These are phyloP conservation scores for Periophthalmus modestus DNA, from an alignment of 2,113 vertebrate species.

Conservation along the genomic window DNA sequence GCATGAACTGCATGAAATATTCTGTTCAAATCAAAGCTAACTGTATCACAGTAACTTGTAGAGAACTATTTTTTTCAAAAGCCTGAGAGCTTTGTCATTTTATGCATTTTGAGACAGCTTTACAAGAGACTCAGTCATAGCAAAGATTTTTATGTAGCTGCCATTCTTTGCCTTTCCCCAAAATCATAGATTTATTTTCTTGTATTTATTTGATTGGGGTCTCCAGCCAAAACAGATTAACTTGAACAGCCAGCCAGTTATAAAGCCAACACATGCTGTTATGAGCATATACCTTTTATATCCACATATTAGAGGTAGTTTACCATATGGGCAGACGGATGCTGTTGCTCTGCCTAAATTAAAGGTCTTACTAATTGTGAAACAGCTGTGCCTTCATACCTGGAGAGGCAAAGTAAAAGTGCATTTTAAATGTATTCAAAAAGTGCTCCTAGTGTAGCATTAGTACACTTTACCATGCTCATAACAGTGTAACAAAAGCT, in stretches of 20 bases:
- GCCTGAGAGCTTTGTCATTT: constrained; percentile 85
- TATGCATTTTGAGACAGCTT: constrained; percentile 88
- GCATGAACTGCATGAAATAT: constrained; percentile 96
- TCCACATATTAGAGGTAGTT: constrained; percentile 55
- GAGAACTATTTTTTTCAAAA: constrained; percentile 81
- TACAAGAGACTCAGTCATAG: constrained; percentile 79
- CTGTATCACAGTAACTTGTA: constrained; percentile 81
- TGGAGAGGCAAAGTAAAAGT: constrained; percentile 54
- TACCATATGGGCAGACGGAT: constrained; percentile 46
- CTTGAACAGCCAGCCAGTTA: constrained; percentile 60
- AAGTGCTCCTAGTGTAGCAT: constrained; percentile 64
- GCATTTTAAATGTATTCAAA: constrained; percentile 40
- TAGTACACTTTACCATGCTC: constrained; percentile 57
- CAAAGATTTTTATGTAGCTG: constrained; percentile 74
- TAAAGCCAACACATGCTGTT: constrained; percentile 63
- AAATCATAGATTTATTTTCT: constrained; percentile 66
- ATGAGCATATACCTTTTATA: constrained; percentile 67
- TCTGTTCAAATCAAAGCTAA: constrained; percentile 77
- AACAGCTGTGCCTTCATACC: constrained; percentile 62
- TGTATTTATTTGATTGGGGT: constrained; percentile 55
- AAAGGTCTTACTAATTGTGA: constrained; percentile 42
- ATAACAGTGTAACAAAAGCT: constrained; percentile 63
- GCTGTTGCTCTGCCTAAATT: constrained; percentile 51
- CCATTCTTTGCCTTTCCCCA: constrained; percentile 80
- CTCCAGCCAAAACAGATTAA: constrained; percentile 55